Conservation (phyloP, 92 coral and sea anemone species). For the Parazoanthus swiftii region DNA sequence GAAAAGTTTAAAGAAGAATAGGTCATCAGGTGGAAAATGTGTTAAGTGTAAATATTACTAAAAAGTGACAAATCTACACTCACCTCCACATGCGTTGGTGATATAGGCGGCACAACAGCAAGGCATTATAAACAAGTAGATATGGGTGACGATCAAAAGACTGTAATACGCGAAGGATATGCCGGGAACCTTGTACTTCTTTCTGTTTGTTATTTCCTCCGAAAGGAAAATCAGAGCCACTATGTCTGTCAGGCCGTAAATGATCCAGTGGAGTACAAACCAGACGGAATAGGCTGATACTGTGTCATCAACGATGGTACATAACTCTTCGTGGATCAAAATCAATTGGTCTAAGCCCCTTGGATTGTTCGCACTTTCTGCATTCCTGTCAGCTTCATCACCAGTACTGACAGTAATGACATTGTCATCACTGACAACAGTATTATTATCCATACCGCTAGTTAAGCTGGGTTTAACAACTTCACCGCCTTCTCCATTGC, state of each 20-base stretch:
- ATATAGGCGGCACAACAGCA: conserved; percentile 82
- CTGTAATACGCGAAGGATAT: conserved; percentile 54
- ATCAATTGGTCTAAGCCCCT: conserved; percentile 45
- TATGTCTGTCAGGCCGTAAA: conserved; percentile 60
- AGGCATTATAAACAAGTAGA: conserved; percentile 71
- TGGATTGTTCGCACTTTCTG: not conserved
- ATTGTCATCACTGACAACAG: not conserved
- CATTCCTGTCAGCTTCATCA: too few species aligned
- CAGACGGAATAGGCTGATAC: conserved; percentile 71
- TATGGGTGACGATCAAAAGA: conserved; percentile 50
- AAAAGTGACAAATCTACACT: not conserved
- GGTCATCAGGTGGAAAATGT: too few species aligned
- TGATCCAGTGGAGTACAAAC: conserved; percentile 79
- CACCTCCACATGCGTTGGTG: conserved; percentile 74
- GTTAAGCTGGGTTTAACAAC: not conserved
- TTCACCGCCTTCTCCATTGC: not conserved
- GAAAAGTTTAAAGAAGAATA: too few species aligned
- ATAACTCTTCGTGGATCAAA: conserved; percentile 60
- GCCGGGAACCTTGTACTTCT: conserved; percentile 33
- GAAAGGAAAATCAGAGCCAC: conserved; percentile 64
- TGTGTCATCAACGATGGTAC: conserved; percentile 62
- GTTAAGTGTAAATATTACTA: too few species aligned
- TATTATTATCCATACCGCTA: not conserved
- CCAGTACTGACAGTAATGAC: not conserved
- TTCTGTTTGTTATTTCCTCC: conserved; percentile 53